These are phyloP conservation scores for Amphilophus citrinellus DNA, from an alignment of 2,113 vertebrate species.

Conservation along the genomic window DNA sequence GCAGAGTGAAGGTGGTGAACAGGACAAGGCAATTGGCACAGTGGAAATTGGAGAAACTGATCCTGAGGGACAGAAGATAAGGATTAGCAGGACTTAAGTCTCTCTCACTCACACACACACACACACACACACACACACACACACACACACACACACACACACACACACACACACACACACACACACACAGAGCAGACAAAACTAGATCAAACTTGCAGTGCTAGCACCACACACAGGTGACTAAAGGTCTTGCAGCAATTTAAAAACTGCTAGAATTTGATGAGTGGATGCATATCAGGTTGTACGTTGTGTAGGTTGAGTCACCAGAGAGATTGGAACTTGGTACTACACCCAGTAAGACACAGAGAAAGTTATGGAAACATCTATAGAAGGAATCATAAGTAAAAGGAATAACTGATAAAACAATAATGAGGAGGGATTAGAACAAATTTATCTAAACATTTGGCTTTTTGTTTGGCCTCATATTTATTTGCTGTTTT, in stretches of 20 bases:
- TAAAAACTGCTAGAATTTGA: neutral
- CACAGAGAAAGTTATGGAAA: neutral
- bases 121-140: neutral
- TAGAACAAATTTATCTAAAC: too few relatives aligned
- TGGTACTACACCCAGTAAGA: neutral
- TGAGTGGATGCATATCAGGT: neutral
- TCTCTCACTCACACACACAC: neutral
- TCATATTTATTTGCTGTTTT: too few relatives aligned
- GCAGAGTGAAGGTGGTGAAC: neutral
- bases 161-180: neutral
- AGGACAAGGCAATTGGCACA: neutral
- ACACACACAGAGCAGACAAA: neutral
- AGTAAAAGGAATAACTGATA: too few relatives aligned
- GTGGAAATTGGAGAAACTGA: slow-evolving; percentile 5
- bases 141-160: neutral
- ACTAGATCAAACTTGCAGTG: neutral
- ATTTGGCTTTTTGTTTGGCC: too few relatives aligned
- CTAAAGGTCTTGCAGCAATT: neutral
- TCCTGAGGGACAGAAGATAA: slow-evolving; percentile 5
- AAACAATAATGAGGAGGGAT: too few relatives aligned
- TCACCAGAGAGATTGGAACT: neutral
- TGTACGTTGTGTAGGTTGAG: neutral
- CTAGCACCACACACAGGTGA: neutral
- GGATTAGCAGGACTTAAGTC: neutral
- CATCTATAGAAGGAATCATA: too few relatives aligned